phyloP scores from a whole-genome alignment of 2,113 vertebrate genomes.

The Ceyx cyanopectus region DNA sequence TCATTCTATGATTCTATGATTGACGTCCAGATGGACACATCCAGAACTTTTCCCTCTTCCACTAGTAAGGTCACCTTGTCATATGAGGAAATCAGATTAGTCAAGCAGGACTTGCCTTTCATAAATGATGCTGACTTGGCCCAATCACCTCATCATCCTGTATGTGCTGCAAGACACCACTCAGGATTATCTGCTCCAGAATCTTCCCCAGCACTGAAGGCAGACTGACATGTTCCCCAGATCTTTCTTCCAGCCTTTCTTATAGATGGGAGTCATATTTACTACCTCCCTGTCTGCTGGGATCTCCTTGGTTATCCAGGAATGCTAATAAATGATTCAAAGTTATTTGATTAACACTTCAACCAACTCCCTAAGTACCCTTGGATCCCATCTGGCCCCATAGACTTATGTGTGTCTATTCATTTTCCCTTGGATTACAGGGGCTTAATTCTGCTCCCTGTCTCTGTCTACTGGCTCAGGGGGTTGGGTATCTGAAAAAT shows the following conservation, averaged over 20 bases:
- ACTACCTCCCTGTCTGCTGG: not conserved
- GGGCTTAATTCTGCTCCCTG: not conserved
- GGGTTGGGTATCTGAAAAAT: not conserved
- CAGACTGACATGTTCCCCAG: too few relatives aligned
- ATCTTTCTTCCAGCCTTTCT: not conserved
- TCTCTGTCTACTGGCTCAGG: not conserved
- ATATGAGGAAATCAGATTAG: not conserved
- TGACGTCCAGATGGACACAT: too few relatives aligned
- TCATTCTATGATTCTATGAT: too few relatives aligned
- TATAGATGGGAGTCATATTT: not conserved
- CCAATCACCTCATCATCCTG: not conserved
- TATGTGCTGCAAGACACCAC: not conserved
- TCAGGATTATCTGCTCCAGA: too few relatives aligned
- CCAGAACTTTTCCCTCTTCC: not conserved
- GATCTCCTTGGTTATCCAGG: not conserved
- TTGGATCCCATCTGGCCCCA: not conserved
- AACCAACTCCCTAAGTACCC: not conserved
- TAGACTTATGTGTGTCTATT: not conserved
- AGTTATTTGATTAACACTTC: not conserved
- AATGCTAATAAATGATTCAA: not conserved
- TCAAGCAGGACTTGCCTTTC: not conserved
- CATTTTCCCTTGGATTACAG: not conserved
- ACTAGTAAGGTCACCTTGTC: not conserved
- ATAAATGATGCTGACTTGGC: not conserved
- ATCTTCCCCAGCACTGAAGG: too few relatives aligned